These are phyloP conservation scores for Cynopterus sphinx DNA, from an alignment of 2,797 vertebrate species.

Conservation along the genomic window DNA sequence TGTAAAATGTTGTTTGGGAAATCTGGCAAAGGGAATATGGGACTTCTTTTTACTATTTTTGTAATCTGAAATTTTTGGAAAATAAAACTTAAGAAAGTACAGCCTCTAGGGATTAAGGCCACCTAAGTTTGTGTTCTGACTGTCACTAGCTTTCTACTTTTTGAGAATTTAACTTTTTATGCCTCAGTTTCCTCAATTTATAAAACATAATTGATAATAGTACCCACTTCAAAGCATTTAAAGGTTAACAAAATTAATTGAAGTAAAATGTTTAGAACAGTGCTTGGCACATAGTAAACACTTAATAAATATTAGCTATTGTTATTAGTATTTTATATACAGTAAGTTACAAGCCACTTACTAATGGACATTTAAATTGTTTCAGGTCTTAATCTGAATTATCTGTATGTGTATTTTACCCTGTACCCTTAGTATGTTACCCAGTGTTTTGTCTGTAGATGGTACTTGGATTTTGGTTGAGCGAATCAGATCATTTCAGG, in stretches of 20 bases:
- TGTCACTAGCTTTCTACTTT: neutral
- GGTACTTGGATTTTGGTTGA: neutral
- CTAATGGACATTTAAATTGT: neutral
- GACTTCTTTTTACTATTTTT: neutral
- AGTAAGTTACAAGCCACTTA: neutral
- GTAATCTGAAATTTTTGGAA: neutral
- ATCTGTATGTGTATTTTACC: neutral
- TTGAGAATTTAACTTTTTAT: neutral
- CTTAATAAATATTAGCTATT: neutral
- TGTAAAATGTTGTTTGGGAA: neutral
- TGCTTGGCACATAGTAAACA: neutral
- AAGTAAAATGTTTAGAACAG: neutral
- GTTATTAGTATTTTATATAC: neutral
- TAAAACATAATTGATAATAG: neutral
- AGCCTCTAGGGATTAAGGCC: neutral
- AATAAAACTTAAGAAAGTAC: neutral
- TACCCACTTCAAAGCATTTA: neutral
- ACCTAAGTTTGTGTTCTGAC: neutral
- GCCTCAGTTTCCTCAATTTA: neutral
- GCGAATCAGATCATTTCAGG: neutral
- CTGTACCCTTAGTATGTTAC: neutral
- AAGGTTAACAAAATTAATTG: neutral
- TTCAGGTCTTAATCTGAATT: neutral
- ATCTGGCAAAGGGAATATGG: neutral
- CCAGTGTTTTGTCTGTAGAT: neutral